Evolutionary conservation across 2,797 vertebrate genomes (phyloP).

Genomic region (Cyprinella venusta): DNA sequence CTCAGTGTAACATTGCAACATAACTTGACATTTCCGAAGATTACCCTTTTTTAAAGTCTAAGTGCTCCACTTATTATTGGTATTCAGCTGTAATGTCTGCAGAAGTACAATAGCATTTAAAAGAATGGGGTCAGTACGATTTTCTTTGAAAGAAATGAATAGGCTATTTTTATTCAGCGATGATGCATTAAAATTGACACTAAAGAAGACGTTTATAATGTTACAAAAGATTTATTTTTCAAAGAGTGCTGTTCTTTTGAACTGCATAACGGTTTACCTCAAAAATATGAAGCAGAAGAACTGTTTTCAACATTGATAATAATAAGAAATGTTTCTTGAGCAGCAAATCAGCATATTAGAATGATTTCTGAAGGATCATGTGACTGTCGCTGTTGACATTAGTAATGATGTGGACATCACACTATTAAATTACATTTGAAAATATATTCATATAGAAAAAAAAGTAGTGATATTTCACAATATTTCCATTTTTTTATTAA

Average conservation of each 20-base stretch:
- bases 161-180: neutral
- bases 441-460: no score
- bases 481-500: neutral
- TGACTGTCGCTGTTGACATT: neutral
- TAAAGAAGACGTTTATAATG: neutral
- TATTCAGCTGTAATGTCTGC: constrained; percentile 3
- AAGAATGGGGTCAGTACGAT: neutral
- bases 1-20: neutral
- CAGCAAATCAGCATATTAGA: neutral
- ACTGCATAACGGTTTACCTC: neutral
- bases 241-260: neutral
- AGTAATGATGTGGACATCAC: neutral
- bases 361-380: neutral
- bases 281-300: neutral
- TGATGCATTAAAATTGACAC: neutral
- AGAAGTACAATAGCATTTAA: neutral
- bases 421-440: no score
- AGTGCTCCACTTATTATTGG: constrained; percentile 23
- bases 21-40: neutral
- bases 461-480: neutral
- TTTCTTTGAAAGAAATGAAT: neutral
- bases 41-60: constrained; percentile 18
- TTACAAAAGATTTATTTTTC: neutral
- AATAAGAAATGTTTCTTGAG: neutral
- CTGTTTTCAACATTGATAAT: neutral